phyloP scores from a whole-genome alignment of 2,797 vertebrate genomes.

The Meda fulgida region DNA sequence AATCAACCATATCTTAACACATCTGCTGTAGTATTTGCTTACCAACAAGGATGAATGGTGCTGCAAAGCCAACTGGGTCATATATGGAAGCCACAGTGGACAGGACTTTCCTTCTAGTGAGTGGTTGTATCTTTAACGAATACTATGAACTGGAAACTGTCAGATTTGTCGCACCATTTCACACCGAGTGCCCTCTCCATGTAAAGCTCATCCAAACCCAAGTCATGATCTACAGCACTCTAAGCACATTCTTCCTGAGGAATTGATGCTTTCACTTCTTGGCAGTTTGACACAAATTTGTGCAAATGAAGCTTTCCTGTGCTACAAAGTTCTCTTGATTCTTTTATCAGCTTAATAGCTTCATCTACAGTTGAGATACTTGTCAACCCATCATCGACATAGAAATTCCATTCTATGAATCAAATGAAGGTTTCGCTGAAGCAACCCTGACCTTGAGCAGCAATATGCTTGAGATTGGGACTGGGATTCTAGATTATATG shows the following conservation, averaged over 20 bases:
- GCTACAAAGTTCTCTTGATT: conserved; percentile 44
- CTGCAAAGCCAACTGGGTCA: background rate
- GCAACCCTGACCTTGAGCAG: no score
- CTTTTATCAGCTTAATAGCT: background rate
- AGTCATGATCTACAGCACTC: conserved; percentile 30
- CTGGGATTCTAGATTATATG: no score
- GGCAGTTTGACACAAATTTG: conserved; percentile 31
- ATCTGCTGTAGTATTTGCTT: background rate
- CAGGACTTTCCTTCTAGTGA: background rate
- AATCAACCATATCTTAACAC: background rate
- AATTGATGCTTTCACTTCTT: conserved; percentile 11
- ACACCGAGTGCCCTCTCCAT: conserved; percentile 47
- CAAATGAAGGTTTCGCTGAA: no score
- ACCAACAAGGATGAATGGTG: background rate
- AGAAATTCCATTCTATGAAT: no score
- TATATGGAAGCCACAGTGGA: background rate
- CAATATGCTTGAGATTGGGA: no score
- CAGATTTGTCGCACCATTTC: conserved; percentile 34
- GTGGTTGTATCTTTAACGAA: background rate
- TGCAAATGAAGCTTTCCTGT: conserved; percentile 24
- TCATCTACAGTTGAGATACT: no score
- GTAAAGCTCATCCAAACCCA: conserved; percentile 38
- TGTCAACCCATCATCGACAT: no score
- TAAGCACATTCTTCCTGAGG: conserved; percentile 43
- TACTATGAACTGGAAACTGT: background rate